Evolutionary conservation across 2,797 vertebrate genomes (phyloP).

Genomic region (Alca torda): DNA sequence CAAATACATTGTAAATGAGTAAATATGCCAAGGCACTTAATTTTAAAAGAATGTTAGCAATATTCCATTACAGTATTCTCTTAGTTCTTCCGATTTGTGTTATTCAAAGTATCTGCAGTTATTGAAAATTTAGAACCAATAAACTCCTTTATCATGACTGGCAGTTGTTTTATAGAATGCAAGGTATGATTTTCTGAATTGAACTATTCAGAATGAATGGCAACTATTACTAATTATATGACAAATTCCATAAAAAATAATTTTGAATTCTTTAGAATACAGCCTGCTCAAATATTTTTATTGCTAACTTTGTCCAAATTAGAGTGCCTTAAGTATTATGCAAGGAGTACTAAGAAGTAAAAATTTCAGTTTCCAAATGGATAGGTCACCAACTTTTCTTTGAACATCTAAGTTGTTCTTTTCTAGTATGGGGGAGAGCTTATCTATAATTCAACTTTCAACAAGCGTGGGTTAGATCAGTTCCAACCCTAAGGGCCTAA

Average conservation of each 20-base stretch:
- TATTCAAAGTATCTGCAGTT: background rate
- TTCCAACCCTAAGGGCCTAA: slow-evolving; percentile 44
- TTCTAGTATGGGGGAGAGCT: background rate
- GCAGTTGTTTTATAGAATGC: background rate
- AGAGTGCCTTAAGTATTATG: background rate
- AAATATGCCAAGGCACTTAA: background rate
- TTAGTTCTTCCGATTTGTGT: background rate
- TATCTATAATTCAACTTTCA: slow-evolving; percentile 55
- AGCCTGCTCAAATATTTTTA: background rate
- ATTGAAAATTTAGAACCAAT: background rate
- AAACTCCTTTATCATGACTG: background rate
- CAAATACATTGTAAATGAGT: background rate
- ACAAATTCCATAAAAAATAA: background rate
- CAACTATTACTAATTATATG: background rate
- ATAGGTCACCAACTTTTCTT: background rate
- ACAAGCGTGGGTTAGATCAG: slow-evolving; percentile 5
- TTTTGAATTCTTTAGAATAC: background rate
- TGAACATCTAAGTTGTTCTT: slow-evolving; percentile 18
- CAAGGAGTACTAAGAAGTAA: background rate
- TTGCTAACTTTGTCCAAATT: background rate
- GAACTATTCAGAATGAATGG: background rate
- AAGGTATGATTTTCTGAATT: background rate
- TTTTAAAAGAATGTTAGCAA: background rate
- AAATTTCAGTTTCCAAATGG: background rate
- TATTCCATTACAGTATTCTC: background rate